Evolutionary conservation across 2,113 vertebrate species (phyloP), one percentile per base, ranked within the genome.

Genomic region (Actenoides hombroni): DNA sequence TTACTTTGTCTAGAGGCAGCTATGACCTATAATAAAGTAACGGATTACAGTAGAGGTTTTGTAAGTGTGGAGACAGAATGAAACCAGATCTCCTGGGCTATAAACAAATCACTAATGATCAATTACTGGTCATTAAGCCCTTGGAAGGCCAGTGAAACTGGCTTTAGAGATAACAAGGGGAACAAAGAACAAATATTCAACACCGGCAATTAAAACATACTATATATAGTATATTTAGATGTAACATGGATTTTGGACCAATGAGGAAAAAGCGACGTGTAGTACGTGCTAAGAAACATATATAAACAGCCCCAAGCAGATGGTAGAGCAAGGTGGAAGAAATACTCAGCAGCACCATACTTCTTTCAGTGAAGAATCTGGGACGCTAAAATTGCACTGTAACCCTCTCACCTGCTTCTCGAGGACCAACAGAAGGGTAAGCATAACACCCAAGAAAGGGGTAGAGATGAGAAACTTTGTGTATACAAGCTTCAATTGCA

Each of bases 131-230:
- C 76, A 95, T 94, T 89, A 94, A 89, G 39, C 39, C 16, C 10
- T 77, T 61, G 39, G 33, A 31, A 94, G 39, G 53, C 35, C 10
- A 2, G 48, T 75, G 90, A 92, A 95, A 84, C 69, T n/a, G 9
- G 7, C 77, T 94, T 82, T 68, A 40, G 40, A 92, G 96, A 97
- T 96, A 96, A 88, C 19, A 78, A 84, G 56, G 11, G 51, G 88
- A 94, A 64, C 95, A 97, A 95, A 92, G 94, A 92, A 79, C 89
- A 92, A 91, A 82, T 83, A 88, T 48, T 59, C 7, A 39, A 57
- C 39, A 67, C 8, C 49, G 1, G 33, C 67, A 68, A 88, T 76
- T 93, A 79, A 95, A 96, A 69, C 29, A n/a, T 37, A 57, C 28
- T 81, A 44, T 69, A 74, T 65, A 57, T 16, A 83, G 56, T 35